Base-by-base conservation (phyloP, 2,888 invertebrate genomes). In the Uropetala carovei region DNA sequence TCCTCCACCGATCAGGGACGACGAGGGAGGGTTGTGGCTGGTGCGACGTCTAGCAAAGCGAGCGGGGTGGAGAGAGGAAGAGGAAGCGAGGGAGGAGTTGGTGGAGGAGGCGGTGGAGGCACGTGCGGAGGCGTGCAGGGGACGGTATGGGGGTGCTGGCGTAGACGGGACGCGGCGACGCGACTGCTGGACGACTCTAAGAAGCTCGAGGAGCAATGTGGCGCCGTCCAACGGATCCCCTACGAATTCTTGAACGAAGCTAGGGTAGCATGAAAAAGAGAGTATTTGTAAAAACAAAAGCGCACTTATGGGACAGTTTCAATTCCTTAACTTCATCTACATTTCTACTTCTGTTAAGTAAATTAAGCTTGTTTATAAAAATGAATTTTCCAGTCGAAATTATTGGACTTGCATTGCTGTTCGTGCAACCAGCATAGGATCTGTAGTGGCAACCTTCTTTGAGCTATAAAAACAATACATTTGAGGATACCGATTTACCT, bases 231-330 rank as follows among this genome's bases (percentile, higher is more conserved):
- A 96, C 27, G 98, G 98, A 92, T 98, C 97, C 92, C 97, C 97
- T 0, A 98, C 97, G 95, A 99, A 99, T 95, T 99, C 99, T 95
- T 98, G 98, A 13, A 99, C 97, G 95, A 99, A 99, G 95, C 99
- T 99, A n/a, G 96, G 0, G 95, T 95, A 64, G 30, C 5, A 14
- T 27, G 85, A 92, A 94, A 92, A 93, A 93, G 92, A 75, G 30
- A 59, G 92, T 27, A 1, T 27, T 75, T 13, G 18, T 68, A 22
- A 68, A 18, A 68, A n/a, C n/a, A n/a, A n/a, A 43, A 22, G 7
- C 9, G 22, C 16, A 27, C 0, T 27, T 27, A 75, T 27, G 8
- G 14, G 43, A 3, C 43, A 43, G 4, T 1, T 43, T 43, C 4
- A 43, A 43, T 43, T 43, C 43, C 43, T 1, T 4, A 43, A 43